Evolutionary conservation across 2,797 vertebrate species (phyloP), one percentile per base, ranked within the genome.

Genomic region (Acanthurus leucopareius): DNA sequence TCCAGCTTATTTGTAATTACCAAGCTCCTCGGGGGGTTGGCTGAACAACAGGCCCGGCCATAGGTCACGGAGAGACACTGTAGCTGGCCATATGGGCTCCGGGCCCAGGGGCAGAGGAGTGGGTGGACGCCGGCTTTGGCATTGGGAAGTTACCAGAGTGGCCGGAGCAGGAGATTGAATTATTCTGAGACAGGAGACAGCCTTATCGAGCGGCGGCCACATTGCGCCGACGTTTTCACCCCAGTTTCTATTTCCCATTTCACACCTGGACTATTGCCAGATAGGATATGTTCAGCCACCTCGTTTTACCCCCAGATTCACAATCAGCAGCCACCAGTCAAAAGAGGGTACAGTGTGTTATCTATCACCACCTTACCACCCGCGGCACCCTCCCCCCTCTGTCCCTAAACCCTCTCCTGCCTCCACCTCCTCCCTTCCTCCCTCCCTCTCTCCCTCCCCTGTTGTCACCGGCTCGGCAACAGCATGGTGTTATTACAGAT

Each of bases 231-330:
- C 72, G 72, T 86, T 86, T 76, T 83, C 85, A 79, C 81, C 91
- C 88, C 73, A 58, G 74, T 87, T 92, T 90, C 87, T 90, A 77
- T 93, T 92, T 91, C 88, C 91, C 81, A 93, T 94, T 93, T 92
- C 92, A 94, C 91, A 93, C 84, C 84, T 86, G 87, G 88, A 75
- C 89, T 89, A 61, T 79, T 61, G 87, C 80, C 89, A 88, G 91
- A 90, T 93, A 92, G 88, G 85, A 89, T 71, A 35, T 61, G 86
- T 88, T 83, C 82, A 71, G 82, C 53, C 60, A 38, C 81, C 79
- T 90, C 82, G 49, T 84, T 82, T 86, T 82, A 77, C 84, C 83
- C 76, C 75, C 58, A 79, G 82, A 89, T 91, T 79, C 70, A 75
- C 85, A 88, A 85, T 89, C 89, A 62, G 75, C 76, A 47, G 73